phyloP scores from a whole-genome alignment of 2,888 invertebrate species.

The Mechanitis messenoides region DNA sequence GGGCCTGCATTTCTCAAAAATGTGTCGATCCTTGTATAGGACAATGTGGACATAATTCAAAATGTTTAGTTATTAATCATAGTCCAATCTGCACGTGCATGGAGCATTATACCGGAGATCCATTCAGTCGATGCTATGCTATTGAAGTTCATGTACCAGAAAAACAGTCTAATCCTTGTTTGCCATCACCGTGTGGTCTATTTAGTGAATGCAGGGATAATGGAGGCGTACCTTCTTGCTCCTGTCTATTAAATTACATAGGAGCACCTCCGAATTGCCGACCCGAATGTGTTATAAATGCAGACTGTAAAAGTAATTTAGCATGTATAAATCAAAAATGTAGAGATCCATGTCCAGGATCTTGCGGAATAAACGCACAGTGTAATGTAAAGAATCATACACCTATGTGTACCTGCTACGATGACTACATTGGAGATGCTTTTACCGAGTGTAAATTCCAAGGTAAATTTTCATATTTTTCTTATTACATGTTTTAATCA shows the following conservation, averaged over 20 bases:
- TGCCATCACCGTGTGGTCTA: conserved; percentile 81
- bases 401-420: conserved; percentile 84
- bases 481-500: neutral
- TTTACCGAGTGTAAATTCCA: conserved; percentile 78
- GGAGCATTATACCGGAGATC: conserved; percentile 79
- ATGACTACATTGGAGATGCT: conserved; percentile 84
- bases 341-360: conserved; percentile 87
- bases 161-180: conserved; percentile 71
- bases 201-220: conserved; percentile 80
- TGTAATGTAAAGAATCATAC: conserved; percentile 83
- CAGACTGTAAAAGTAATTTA: conserved; percentile 84
- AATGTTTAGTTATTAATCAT: conserved; percentile 84
- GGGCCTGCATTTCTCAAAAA: conserved; percentile 81
- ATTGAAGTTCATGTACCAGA: conserved; percentile 38
- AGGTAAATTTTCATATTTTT: conserved; percentile 50
- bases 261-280: conserved; percentile 84
- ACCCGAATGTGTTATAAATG: conserved; percentile 82
- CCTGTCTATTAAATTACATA: conserved; percentile 79
- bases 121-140: conserved; percentile 78
- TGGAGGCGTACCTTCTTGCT: conserved; percentile 79
- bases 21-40: conserved; percentile 84
- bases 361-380: conserved; percentile 81
- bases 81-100: conserved; percentile 83
- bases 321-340: conserved; percentile 88
- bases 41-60: conserved; percentile 83